Base-by-base conservation (phyloP, 2,888 invertebrate genomes). In the Drosophila maculinotata region DNA sequence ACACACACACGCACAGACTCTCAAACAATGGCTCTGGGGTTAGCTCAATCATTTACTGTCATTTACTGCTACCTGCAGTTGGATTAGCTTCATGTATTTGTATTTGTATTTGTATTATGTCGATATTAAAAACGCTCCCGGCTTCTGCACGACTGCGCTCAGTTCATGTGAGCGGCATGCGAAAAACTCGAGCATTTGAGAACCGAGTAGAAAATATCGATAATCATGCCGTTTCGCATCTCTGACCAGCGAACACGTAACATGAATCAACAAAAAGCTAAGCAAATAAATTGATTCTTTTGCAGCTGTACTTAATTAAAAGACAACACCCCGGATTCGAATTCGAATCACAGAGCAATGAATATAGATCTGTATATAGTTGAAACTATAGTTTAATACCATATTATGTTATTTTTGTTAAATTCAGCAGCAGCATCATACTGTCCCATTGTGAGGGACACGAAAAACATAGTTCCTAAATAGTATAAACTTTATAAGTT, bases 11-110 rank as follows among this genome's bases (percentile, higher is more conserved):
- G 36, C 31, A 54, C 17, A 33, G 25, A 31, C 20, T 41, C 39
- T 25, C 35, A 38, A 26, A 66, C 72, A 68, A 63, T 63, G 53
- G 64, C 65, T 35, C 60, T 71, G 66, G 69, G 59, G 52, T 72
- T 64, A 81, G 72, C 79, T 87, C 83, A 80, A 87, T 87, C 82
- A 87, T 87, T 87, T 89, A 89, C 87, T 87, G 83, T 69, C 77
- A 77, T 77, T 77, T 76, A 71, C 71, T 68, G 62, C 76, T 76
- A 74, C 66, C 75, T 75, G 69, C 53, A 65, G 59, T 59, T 45
- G 64, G 41, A 53, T 64, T 59, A 58, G 74, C 54, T 45, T 6
- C 51, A 23, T 42, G 53, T 48, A 44, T 58, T 57, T 67, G 52
- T 72, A 33, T 58, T 62, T 64, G 48, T 72, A 33, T 73, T 71